Evolutionary conservation across 1,140 invertebrate genomes (phyloP), one percentile per base, ranked within the genome.

Genomic region (Drosophila subobscura): DNA sequence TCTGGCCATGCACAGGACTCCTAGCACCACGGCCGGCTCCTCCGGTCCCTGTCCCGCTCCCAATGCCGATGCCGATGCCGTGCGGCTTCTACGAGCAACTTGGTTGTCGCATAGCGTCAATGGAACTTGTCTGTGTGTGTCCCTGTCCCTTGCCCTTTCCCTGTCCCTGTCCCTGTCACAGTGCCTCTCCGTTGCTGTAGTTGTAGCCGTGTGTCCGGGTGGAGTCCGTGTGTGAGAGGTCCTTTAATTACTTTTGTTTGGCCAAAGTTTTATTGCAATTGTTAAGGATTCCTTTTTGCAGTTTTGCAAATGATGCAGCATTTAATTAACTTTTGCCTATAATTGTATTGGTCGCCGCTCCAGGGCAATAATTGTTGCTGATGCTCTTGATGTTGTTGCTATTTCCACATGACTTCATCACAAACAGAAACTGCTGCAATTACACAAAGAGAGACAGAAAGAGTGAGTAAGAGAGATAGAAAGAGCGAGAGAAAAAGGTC

Each of bases 231-330:
- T 52, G 71, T 75, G 65, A 37, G 50, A 47, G 42, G 65, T 49
- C 65, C 71, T 75, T 83, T 83, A 83, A 83, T 83, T 83, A 77
- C 79, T 83, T 83, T 83, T 83, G 79, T 83, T 83, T 58, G 57
- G 41, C 60, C 57, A 83, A 78, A 83, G 59, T 83, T 83, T 83
- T 83, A 83, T 83, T 83, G 70, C 74, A 64, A 72, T 83, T 78
- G 74, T 70, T 80, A 65, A 57, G 64, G 65, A 74, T 64, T 81
- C 66, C 60, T 60, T 61, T 73, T 77, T 75, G 71, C 60, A 61
- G 65, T 33, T 33, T 68, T 79, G 76, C 76, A 79, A 70, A 75
- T 68, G 72, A 71, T 71, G 67, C 78, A 76, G 63, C 55, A 73
- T 81, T 74, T 77, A 66, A 81, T 81, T 81, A 81, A 80, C 49